Percentiles rank a stretch among this genome's conserved stretches.
Evolutionary conservation across 1,140 invertebrate species (phyloP).

Genomic region (Bombus turneri): DNA sequence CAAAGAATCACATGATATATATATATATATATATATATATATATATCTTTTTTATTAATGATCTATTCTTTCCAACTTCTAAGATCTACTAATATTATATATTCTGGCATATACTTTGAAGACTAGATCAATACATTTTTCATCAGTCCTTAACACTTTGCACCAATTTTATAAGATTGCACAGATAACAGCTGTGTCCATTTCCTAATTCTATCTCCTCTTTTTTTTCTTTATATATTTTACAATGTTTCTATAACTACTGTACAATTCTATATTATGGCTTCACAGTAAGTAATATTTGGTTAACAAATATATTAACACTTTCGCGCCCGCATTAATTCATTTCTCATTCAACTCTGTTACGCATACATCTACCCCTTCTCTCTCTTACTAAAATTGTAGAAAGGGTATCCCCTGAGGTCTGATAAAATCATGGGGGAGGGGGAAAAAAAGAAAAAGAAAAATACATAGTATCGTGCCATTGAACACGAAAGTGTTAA

Average conservation of each 20-base stretch:
- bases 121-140: conserved; percentile 45
- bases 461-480: background rate
- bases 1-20: conserved; percentile 21
- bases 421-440: background rate
- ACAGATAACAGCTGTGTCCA: background rate
- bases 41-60: background rate
- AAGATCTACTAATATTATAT: conserved; percentile 12
- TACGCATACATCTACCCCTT: background rate
- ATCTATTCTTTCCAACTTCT: background rate
- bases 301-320: conserved; percentile 36
- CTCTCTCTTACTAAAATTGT: background rate
- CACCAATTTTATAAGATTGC: conserved; percentile 31
- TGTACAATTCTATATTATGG: conserved; percentile 22
- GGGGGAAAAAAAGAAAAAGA: no score
- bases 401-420: background rate
- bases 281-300: conserved; percentile 5
- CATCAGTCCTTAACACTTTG: conserved; percentile 38
- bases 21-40: background rate
- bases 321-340: background rate
- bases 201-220: background rate
- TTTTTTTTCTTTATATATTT: conserved; percentile 10
- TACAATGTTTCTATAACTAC: conserved; percentile 30
- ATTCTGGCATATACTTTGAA: conserved; percentile 46
- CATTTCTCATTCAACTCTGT: background rate
- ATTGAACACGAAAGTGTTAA: background rate